Conservation (phyloP, 2,888 invertebrate genomes). For the Tetrapedia diversipes region DNA sequence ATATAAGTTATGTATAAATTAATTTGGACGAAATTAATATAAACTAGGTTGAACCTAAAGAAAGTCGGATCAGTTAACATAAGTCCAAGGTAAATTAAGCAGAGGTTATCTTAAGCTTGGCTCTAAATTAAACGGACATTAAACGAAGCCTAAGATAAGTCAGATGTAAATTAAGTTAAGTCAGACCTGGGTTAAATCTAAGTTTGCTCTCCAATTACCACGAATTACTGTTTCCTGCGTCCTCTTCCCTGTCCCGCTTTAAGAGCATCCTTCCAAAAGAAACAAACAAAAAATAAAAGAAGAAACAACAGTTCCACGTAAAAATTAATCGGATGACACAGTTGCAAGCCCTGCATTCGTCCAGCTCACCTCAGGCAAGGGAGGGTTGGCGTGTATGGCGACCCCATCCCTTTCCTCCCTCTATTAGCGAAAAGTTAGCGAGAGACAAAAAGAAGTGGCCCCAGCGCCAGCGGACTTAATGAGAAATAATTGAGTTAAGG, state of each 20-base stretch:
- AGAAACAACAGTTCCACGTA: not conserved
- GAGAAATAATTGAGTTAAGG: conserved; percentile 71
- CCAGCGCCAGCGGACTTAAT: conserved; percentile 62
- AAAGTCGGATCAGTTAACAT: too few relatives aligned
- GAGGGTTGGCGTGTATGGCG: not conserved
- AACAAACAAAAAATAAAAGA: not conserved
- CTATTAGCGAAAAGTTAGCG: conserved; percentile 40
- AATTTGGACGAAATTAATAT: too few relatives aligned
- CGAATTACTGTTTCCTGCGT: not conserved
- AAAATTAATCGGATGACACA: conserved; percentile 42
- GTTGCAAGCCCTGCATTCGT: conserved; percentile 8
- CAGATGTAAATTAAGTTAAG: too few relatives aligned
- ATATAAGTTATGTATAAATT: too few relatives aligned
- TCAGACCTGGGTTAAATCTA: too few relatives aligned
- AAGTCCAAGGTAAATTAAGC: too few relatives aligned
- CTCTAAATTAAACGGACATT: too few relatives aligned
- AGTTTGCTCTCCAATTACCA: too few relatives aligned
- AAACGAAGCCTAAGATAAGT: too few relatives aligned
- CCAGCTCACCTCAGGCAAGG: not conserved
- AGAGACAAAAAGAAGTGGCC: conserved; percentile 60
- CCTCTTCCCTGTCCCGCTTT: not conserved
- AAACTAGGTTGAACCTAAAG: too few relatives aligned
- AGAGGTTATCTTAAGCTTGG: too few relatives aligned
- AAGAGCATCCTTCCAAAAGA: not conserved
- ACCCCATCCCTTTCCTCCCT: not conserved